Conservation (phyloP, 2,113 vertebrate genomes). For the Sciurus niger region DNA sequence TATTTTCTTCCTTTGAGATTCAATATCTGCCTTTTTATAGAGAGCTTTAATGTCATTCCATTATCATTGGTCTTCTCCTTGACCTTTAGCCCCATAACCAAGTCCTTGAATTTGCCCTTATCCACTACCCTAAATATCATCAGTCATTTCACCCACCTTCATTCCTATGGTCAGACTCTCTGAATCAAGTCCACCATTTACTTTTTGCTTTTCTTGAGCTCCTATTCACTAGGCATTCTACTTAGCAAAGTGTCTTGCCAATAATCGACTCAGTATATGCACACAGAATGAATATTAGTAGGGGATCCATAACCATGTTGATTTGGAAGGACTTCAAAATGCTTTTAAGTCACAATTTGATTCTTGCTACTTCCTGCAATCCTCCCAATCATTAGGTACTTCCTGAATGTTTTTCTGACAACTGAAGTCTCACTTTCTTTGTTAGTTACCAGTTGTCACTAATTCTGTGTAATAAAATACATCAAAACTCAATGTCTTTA, state of each 20-base stretch:
- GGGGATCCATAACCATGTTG: background rate
- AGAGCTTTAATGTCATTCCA: constrained; percentile 15
- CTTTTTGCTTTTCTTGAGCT: constrained; percentile 22
- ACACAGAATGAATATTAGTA: background rate
- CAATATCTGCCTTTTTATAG: constrained; percentile 6
- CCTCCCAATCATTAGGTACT: background rate
- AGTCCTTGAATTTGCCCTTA: constrained; percentile 28
- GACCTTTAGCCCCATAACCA: background rate
- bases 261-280: background rate
- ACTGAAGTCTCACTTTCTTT: constrained; percentile 32
- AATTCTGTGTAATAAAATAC: constrained; percentile 15
- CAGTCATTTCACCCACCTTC: background rate
- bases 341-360: constrained; percentile 41
- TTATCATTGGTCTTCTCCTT: constrained; percentile 24
- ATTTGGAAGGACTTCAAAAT: constrained; percentile 60
- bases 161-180: background rate
- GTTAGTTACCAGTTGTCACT: background rate
- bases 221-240: background rate
- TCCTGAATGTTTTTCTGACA: constrained; percentile 34
- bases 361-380: constrained; percentile 52
- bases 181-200: background rate
- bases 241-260: background rate
- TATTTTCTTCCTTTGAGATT: constrained; percentile 20
- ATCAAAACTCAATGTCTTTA: constrained; percentile 2
- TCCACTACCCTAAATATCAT: background rate